Conservation (phyloP, 2,113 vertebrate species). For the Phyllostomus discolor region DNA sequence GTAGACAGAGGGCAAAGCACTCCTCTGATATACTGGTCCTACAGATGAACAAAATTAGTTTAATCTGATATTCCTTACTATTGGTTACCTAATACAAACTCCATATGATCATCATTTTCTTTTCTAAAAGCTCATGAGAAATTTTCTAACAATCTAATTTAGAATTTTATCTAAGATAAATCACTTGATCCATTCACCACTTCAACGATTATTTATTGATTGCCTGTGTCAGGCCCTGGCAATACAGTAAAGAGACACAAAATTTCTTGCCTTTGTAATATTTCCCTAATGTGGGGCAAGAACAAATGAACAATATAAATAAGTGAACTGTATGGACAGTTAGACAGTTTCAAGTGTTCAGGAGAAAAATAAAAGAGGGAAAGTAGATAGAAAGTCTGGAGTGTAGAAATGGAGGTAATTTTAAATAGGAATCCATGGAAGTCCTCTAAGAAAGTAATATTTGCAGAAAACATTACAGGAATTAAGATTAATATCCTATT, state of each 20-base stretch:
- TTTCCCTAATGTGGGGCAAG: not conserved
- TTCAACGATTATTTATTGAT: not conserved
- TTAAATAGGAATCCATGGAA: not conserved
- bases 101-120: not conserved
- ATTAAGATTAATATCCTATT: not conserved
- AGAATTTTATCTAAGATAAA: not conserved
- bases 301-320: not conserved
- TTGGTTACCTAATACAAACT: not conserved
- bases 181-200: not conserved
- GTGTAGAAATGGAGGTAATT: not conserved
- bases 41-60: not conserved
- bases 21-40: not conserved
- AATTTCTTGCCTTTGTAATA: not conserved
- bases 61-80: not conserved
- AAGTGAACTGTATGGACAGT: not conserved
- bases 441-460: not conserved
- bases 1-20: not conserved
- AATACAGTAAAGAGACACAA: not conserved
- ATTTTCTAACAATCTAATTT: not conserved
- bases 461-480: not conserved
- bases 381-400: not conserved
- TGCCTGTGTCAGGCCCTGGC: not conserved
- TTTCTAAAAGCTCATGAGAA: not conserved
- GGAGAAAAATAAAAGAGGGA: not conserved
- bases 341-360: not conserved